These are phyloP conservation scores for Drosophila flavopinicola DNA, from an alignment of 2,888 invertebrate species.

Conservation along the genomic window DNA sequence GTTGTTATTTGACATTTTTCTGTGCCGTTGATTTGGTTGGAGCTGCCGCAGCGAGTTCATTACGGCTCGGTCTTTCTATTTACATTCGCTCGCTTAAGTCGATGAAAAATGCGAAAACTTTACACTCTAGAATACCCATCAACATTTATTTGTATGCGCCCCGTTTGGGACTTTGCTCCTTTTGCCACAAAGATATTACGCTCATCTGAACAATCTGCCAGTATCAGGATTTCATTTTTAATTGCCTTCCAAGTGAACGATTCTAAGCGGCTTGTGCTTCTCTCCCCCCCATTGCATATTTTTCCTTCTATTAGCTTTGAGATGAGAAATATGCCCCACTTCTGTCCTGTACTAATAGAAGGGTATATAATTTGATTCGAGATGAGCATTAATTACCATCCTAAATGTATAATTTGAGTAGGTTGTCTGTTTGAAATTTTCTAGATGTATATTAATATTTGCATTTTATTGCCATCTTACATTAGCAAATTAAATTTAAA, in stretches of 20 bases:
- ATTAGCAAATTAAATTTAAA: slow-evolving; percentile 9
- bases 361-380: no score
- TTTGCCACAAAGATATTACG: slow-evolving; percentile 38
- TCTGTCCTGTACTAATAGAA: background rate
- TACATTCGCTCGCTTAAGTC: slow-evolving; percentile 64
- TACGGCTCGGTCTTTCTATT: slow-evolving; percentile 48
- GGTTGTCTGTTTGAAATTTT: background rate
- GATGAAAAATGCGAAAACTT: slow-evolving; percentile 70
- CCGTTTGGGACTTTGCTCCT: background rate
- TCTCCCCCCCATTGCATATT: slow-evolving; percentile 8
- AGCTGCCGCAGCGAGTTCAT: slow-evolving; percentile 49
- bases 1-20: slow-evolving; percentile 73
- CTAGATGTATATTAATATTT: background rate
- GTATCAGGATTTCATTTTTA: slow-evolving; percentile 43
- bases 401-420: no score
- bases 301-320: background rate
- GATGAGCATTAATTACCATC: no score
- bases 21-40: slow-evolving; percentile 60
- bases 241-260: slow-evolving; percentile 62
- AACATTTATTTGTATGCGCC: slow-evolving; percentile 10
- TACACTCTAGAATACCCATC: slow-evolving; percentile 54
- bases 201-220: slow-evolving; percentile 45
- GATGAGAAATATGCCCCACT: background rate
- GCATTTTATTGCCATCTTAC: slow-evolving; percentile 10
- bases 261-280: slow-evolving; percentile 33